Conservation (phyloP, 2,888 invertebrate species). For the Diadegma fenestrale region DNA sequence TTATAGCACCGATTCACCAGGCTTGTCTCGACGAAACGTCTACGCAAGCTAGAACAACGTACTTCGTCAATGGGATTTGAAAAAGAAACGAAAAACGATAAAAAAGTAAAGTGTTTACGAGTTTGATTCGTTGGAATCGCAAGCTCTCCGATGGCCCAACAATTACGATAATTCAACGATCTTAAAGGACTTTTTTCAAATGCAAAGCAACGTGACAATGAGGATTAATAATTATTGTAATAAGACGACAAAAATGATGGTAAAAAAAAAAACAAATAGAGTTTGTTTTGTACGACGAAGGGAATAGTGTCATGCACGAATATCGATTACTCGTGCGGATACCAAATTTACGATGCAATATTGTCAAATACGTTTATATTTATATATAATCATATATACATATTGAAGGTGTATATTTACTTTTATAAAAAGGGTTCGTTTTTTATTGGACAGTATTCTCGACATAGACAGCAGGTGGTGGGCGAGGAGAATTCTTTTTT, state of each 20-base stretch:
- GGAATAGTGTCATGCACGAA: conserved; percentile 52
- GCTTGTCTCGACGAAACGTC: conserved; percentile 82
- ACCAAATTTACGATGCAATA: conserved; percentile 43
- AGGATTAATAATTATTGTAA: neutral
- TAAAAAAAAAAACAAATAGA: neutral
- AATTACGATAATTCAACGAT: neutral
- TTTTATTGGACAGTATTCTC: neutral
- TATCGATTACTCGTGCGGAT: conserved; percentile 60
- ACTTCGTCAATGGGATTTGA: conserved; percentile 71
- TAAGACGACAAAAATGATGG: neutral
- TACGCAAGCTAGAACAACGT: conserved; percentile 82
- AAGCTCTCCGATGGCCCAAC: neutral
- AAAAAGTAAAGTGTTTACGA: neutral
- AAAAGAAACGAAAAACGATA: neutral
- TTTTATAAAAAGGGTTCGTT: conserved; percentile 22
- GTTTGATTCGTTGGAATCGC: conserved; percentile 5
- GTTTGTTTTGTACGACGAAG: neutral
- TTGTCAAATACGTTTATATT: conserved; percentile 38
- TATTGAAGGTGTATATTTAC: conserved; percentile 24
- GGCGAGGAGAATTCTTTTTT: neutral
- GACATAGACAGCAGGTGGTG: neutral
- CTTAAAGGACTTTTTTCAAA: neutral
- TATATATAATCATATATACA: conserved; percentile 21
- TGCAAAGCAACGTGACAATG: conserved; percentile 6
- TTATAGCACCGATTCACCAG: conserved; percentile 77